phyloP scores from a whole-genome alignment of 2,113 vertebrate species.

The rabbit (Oryctolagus cuniculus) region DNA sequence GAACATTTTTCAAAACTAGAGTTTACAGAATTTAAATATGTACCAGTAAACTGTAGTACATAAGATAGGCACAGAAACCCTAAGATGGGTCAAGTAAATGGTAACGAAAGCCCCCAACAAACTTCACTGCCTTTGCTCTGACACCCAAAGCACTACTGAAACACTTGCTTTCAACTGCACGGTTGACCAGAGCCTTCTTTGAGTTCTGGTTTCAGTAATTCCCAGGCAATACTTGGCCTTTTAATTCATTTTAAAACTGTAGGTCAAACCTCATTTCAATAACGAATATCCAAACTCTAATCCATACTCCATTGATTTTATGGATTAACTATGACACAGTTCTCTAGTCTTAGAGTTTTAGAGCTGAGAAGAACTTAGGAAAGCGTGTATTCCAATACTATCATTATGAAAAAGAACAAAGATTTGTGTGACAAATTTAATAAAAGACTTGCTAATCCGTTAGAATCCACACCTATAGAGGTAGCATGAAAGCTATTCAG shows the following conservation, averaged over 20 bases:
- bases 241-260: constrained; percentile 30
- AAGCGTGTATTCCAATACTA: not conserved
- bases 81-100: not conserved
- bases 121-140: not conserved
- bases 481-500: not conserved
- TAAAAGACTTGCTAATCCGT: not conserved
- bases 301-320: not conserved
- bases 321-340: not conserved
- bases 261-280: not conserved
- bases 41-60: not conserved
- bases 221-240: not conserved
- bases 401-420: constrained; percentile 11
- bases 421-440: constrained; percentile 20
- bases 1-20: constrained; percentile 14
- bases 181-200: not conserved
- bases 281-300: constrained; percentile 36
- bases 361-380: not conserved
- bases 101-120: constrained; percentile 5
- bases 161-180: not conserved
- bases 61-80: not conserved
- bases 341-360: not conserved
- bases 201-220: constrained; percentile 14
- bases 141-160: not conserved
- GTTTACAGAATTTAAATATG: not conserved
- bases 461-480: not conserved